A percentile compares a stretch with the other conserved stretches of the same genome.
phyloP scores from a whole-genome alignment of 2,797 vertebrate species.

The Mastacembelus armatus region DNA sequence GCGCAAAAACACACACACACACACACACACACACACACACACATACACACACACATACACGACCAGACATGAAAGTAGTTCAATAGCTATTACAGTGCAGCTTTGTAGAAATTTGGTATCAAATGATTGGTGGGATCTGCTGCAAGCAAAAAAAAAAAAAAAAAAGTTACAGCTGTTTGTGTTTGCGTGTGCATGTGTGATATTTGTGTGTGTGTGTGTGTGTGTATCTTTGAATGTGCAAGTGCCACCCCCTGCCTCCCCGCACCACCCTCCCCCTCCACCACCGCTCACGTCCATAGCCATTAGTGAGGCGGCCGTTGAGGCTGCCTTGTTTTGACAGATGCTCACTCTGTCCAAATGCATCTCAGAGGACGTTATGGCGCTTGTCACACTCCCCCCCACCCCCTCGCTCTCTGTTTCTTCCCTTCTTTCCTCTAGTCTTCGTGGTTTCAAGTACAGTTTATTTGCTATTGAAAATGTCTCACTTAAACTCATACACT shows the following conservation, averaged over 20 bases:
- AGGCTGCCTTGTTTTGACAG: slow-evolving; percentile 87
- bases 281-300: slow-evolving; percentile 79
- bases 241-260: slow-evolving; percentile 48
- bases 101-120: slow-evolving; percentile 71
- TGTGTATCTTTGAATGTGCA: slow-evolving; percentile 66
- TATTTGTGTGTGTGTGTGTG: slow-evolving; percentile 30
- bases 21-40: slow-evolving; percentile 6
- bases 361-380: slow-evolving; percentile 86
- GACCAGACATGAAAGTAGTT: slow-evolving; percentile 60
- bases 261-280: slow-evolving; percentile 73
- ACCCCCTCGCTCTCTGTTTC: slow-evolving; percentile 31
- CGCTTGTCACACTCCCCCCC: slow-evolving; percentile 79
- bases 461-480: slow-evolving; percentile 1
- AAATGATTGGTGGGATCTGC: slow-evolving; percentile 73
- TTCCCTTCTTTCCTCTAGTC: slow-evolving; percentile 27
- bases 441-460: slow-evolving; percentile 35
- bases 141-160: slow-evolving; percentile 42
- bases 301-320: slow-evolving; percentile 83
- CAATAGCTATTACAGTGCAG: slow-evolving; percentile 68
- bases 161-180: slow-evolving; percentile 56
- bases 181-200: slow-evolving; percentile 32
- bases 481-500: background rate
- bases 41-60: slow-evolving; percentile 25
- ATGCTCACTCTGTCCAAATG: slow-evolving; percentile 87
- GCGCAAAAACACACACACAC: slow-evolving; percentile 22